Base-by-base conservation (phyloP, 2,113 vertebrate species). In the Mormoops blainvillei region DNA sequence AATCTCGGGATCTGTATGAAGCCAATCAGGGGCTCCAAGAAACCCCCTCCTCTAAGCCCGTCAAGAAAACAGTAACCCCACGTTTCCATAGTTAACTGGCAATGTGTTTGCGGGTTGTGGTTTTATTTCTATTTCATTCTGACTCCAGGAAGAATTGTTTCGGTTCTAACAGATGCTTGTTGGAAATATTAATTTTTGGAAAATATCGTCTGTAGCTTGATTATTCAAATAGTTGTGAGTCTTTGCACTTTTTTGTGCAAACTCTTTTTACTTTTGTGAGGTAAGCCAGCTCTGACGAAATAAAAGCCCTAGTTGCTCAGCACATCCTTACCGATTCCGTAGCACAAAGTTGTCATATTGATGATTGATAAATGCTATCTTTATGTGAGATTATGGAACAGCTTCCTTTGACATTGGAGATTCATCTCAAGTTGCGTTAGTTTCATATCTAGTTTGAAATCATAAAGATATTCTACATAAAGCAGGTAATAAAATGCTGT, bases 261-360 rank as follows among this genome's bases (percentile, higher is more conserved):
- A 85, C 45, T 73, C 24, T 90, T 58, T 90, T 70, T 97, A 98
- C 93, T 97, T 97, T 97, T 97, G 31, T 97, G 86, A 97, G 74
- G 97, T 96, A 93, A 71, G 73, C n/a, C 80, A 98, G 68, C 92
- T 98, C 87, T 96, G 92, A 95, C 93, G 98, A 98, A 95, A 90
- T 84, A 58, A 52, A 97, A 73, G 12, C 12, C 65, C 15, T 65
- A 15, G n/a, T 7, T 80, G n/a, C 45, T 86, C 43, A 65, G 14
- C 16, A 83, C 50, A 94, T 91, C 84, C 70, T 97, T 97, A 31
- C 87, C 87, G 67, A 58, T 92, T 94, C 18, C 74, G 70, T 87
- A 77, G 31, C 70, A 52, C 13, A 45, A 14, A 16, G 18, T 65
- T 88, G 58, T 10, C 54, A 54, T 65, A 70, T 13, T 48, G 41